phyloP scores from a whole-genome alignment of 1,140 invertebrate genomes.

The Propsilocerus akamusi region DNA sequence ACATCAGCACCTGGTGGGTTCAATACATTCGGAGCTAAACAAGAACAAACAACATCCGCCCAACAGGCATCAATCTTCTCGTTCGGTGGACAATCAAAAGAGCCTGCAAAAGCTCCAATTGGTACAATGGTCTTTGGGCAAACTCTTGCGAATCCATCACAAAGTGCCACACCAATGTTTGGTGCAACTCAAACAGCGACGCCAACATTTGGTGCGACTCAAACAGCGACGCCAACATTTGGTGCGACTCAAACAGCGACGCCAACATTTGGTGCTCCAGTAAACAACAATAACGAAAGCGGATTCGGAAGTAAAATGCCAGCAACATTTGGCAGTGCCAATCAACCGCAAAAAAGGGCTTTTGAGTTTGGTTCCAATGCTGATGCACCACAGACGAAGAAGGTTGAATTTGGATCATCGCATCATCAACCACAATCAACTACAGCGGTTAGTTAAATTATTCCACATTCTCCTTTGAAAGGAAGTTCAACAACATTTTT shows the following conservation, averaged over 20 bases:
- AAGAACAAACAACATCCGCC: not conserved
- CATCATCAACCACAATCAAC: not conserved
- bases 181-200: not conserved
- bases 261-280: not conserved
- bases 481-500: not conserved
- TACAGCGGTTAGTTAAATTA: not conserved
- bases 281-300: not conserved
- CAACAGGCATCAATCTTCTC: constrained; percentile 7
- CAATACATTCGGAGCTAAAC: not conserved
- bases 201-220: not conserved
- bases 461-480: not conserved
- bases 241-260: not conserved
- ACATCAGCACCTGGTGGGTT: too few relatives aligned
- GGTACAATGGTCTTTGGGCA: not conserved
- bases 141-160: not conserved
- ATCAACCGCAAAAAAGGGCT: not conserved
- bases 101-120: constrained; percentile 5
- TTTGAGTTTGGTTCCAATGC: not conserved
- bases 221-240: not conserved
- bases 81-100: constrained; percentile 7
- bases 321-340: not conserved
- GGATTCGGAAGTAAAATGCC: not conserved
- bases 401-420: not conserved
- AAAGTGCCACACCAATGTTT: not conserved
- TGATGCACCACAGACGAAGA: not conserved